These are phyloP conservation scores for Hypsibius dujardini DNA, from an alignment of 1,140 invertebrate species.

Conservation along the genomic window DNA sequence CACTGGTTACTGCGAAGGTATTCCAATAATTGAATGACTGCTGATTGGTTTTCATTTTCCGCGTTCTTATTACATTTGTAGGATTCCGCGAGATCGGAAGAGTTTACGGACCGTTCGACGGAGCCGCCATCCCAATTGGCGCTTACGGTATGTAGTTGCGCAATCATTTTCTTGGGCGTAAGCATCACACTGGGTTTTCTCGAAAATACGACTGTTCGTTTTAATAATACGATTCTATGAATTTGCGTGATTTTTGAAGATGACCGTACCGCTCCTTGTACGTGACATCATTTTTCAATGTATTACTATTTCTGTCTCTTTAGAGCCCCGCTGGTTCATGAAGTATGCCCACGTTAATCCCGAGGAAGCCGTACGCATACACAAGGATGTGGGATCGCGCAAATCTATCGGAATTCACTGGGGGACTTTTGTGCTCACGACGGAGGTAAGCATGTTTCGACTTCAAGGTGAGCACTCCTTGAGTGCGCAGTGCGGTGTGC, in stretches of 20 bases:
- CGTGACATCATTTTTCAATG: too few relatives aligned
- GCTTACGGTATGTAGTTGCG: constrained; percentile 28
- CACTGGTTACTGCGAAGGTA: constrained; percentile 33
- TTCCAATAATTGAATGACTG: too few relatives aligned
- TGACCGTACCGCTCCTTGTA: too few relatives aligned
- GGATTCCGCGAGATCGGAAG: constrained; percentile 36
- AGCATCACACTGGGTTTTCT: constrained; percentile 19
- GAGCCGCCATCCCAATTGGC: constrained; percentile 38
- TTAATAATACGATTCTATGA: too few relatives aligned
- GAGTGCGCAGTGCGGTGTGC: too few relatives aligned
- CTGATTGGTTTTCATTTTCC: too few relatives aligned
- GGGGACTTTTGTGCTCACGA: constrained; percentile 31
- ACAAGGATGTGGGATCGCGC: constrained; percentile 31
- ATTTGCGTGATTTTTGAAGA: too few relatives aligned
- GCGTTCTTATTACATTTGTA: constrained; percentile 17
- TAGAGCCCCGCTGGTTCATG: constrained; percentile 32
- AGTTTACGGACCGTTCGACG: constrained; percentile 36
- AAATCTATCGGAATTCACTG: constrained; percentile 31
- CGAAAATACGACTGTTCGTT: too few relatives aligned
- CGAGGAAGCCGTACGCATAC: constrained; percentile 37
- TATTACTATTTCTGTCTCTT: background rate
- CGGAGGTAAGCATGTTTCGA: constrained; percentile 24
- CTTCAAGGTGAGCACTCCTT: too few relatives aligned
- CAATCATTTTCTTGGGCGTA: constrained; percentile 6
- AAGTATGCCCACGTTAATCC: constrained; percentile 37